Base-by-base conservation (phyloP, 2,797 vertebrate species). In the Sebastes kiyomatsui region DNA sequence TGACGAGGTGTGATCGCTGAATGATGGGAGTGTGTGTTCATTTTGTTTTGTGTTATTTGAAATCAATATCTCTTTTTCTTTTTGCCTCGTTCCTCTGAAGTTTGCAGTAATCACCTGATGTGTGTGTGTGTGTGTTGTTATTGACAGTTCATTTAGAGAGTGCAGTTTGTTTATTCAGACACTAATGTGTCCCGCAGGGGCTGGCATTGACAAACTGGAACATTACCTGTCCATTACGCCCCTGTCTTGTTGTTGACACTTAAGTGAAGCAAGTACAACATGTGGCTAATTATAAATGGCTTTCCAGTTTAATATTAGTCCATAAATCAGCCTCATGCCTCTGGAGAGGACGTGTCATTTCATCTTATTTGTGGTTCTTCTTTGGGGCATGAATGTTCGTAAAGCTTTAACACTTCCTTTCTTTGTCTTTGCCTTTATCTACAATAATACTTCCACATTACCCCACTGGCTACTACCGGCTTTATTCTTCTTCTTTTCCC, bases 31-130 rank as follows among this genome's bases (percentile, higher is more conserved):
- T 22, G 18, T 70, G 14, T 70, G 60, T 54, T 60, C 12, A 55
- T 84, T 73, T 77, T 38, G 58, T 42, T 75, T 71, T 54, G 10
- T 75, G 33, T 77, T 32, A 54, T 67, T 72, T 74, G 22, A 67
- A 77, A 78, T 81, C 61, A 55, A 8, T 56, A 58, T 52, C 62
- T 49, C 13, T 62, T 54, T 54, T 54, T 54, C 74, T 54, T 22
- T 67, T 64, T 35, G 55, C n/a, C 16, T 5, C 12, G 18, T 66
- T 67, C 18, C 69, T 62, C 46, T 33, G 46, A 38, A 28, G 28
- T 42, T 59, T 42, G 28, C 38, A 60, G 49, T 58, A 2, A 66
- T 79, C 33, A 68, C 33, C 42, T 46, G 12, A 20, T 46, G 49
- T 54, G 9, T 61, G 67, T 61, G 42, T 62, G 65, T 67, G 30